Conservation (phyloP, 2,888 invertebrate genomes). For the Napeogenes inachia region DNA sequence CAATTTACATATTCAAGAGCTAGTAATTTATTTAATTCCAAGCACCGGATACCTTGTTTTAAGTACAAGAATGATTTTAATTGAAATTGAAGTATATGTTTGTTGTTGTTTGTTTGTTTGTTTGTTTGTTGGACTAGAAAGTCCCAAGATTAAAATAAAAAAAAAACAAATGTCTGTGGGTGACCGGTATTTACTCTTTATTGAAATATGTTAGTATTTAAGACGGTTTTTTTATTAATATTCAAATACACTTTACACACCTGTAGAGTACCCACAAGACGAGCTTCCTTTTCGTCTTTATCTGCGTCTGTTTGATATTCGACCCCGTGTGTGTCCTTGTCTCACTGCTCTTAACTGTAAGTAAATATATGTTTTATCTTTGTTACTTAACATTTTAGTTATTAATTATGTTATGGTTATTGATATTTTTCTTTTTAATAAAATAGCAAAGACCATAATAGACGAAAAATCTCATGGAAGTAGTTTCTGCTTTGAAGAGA, state of each 20-base stretch:
- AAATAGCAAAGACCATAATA: background rate
- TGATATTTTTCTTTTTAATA: background rate
- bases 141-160: too few relatives aligned
- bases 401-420: background rate
- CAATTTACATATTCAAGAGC: constrained; percentile 8
- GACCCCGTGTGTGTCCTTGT: constrained; percentile 23
- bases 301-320: constrained; percentile 44
- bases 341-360: constrained; percentile 19
- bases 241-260: too few relatives aligned
- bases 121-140: too few relatives aligned
- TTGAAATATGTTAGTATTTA: too few relatives aligned
- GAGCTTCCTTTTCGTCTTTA: constrained; percentile 54
- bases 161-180: too few relatives aligned
- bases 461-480: background rate
- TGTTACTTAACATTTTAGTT: background rate
- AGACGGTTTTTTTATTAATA: too few relatives aligned
- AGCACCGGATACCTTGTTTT: too few relatives aligned
- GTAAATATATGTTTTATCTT: constrained; percentile 2
- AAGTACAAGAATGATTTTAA: too few relatives aligned
- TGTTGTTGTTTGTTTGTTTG: too few relatives aligned
- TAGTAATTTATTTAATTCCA: too few relatives aligned
- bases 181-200: too few relatives aligned
- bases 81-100: too few relatives aligned
- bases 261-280: constrained; percentile 42
- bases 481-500: constrained; percentile 28